Evolutionary conservation across 1,140 invertebrate genomes (phyloP).

Genomic region (Halictus rubicundus): DNA sequence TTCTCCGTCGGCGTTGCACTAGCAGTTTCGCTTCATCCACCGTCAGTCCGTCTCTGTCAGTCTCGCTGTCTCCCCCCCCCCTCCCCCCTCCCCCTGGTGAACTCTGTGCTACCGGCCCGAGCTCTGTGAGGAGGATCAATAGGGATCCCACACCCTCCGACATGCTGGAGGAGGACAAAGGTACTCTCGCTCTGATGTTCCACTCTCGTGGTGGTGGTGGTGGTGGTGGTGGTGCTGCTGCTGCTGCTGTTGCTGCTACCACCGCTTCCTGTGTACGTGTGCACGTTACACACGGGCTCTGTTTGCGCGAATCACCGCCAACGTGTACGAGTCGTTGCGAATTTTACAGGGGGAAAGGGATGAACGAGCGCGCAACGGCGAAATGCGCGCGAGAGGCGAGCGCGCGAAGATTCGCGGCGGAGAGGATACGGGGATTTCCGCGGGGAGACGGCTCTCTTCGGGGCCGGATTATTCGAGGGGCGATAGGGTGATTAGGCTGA

Average conservation of each 20-base stretch:
- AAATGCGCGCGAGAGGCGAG: neutral
- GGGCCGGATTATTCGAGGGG: too few relatives aligned
- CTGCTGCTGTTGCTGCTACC: conserved; percentile 26
- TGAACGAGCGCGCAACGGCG: neutral
- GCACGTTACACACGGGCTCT: neutral
- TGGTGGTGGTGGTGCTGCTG: conserved; percentile 32
- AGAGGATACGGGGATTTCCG: too few relatives aligned
- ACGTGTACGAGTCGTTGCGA: conserved; percentile 4
- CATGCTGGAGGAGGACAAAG: conserved; percentile 65
- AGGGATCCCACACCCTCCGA: conserved; percentile 67
- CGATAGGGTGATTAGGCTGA: too few relatives aligned
- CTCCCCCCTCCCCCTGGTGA: conserved; percentile 50
- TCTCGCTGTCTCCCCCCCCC: conserved; percentile 37
- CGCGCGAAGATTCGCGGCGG: too few relatives aligned
- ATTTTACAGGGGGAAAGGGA: conserved; percentile 3
- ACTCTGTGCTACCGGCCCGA: conserved; percentile 63
- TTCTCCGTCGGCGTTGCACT: too few relatives aligned
- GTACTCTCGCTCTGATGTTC: conserved; percentile 64
- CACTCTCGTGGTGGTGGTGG: too few relatives aligned
- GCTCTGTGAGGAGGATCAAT: conserved; percentile 69
- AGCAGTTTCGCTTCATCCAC: neutral
- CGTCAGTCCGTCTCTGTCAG: neutral
- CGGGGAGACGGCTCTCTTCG: too few relatives aligned
- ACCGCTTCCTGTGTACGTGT: conserved; percentile 50
- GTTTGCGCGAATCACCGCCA: neutral